A percentile compares a stretch with the other conserved stretches of the same genome.
These are phyloP conservation scores for Pollachius pollachius DNA, from an alignment of 2,113 vertebrate species.

Conservation along the genomic window DNA sequence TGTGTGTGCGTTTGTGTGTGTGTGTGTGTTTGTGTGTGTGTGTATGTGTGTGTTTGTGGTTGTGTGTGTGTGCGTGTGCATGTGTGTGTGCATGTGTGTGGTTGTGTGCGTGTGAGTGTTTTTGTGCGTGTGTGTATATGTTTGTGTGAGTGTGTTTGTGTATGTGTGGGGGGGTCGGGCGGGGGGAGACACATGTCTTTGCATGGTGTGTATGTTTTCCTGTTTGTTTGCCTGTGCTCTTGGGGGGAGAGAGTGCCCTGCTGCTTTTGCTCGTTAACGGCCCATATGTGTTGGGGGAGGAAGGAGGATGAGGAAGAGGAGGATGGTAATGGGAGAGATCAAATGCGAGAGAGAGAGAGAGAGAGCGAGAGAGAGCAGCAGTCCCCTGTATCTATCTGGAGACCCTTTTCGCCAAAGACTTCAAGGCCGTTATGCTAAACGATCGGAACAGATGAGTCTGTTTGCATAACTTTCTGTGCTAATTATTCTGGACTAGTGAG, in stretches of 20 bases:
- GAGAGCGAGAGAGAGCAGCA: not conserved
- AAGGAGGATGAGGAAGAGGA: not conserved
- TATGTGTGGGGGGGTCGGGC: not conserved
- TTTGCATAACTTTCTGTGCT: not conserved
- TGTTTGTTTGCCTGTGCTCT: not conserved
- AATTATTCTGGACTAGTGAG: not conserved
- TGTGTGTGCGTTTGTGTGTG: not conserved
- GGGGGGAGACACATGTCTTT: no score
- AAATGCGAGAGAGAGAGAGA: not conserved
- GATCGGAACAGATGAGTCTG: not conserved
- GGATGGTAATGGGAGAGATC: not conserved
- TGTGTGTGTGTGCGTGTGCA: not conserved
- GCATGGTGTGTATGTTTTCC: not conserved
- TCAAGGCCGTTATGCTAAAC: constrained; percentile 8
- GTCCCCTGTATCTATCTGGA: not conserved
- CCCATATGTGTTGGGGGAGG: not conserved
- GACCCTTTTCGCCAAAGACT: not conserved
- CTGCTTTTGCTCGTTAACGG: not conserved
- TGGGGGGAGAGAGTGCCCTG: not conserved
- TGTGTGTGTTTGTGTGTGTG: not conserved
- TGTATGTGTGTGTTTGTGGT: not conserved
- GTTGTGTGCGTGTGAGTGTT: not conserved
- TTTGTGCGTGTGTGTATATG: not conserved
- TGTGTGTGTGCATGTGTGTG: not conserved
- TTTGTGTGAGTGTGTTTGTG: not conserved